These are phyloP conservation scores for Stenoptilia bipunctidactyla DNA, from an alignment of 2,888 invertebrate genomes.

Conservation along the genomic window DNA sequence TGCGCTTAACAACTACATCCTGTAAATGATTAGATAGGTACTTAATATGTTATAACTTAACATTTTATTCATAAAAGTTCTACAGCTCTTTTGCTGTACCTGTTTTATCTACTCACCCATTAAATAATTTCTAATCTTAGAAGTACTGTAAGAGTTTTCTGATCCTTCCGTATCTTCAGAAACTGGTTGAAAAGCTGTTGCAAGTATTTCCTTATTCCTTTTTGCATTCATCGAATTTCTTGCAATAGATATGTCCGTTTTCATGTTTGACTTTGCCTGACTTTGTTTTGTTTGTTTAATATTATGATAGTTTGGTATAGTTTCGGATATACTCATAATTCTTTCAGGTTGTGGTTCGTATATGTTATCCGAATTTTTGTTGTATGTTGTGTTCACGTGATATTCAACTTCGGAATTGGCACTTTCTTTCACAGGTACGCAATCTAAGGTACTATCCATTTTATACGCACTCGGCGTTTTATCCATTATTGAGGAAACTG, in stretches of 20 bases:
- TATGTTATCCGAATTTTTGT: conserved; percentile 7
- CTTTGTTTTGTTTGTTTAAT: background rate
- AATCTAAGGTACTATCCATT: conserved; percentile 28
- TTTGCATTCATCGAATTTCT: conserved; percentile 20
- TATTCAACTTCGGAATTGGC: conserved; percentile 7
- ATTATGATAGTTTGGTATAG: background rate
- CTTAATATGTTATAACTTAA: too few species aligned
- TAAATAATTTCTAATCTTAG: conserved; percentile 52
- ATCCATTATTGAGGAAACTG: conserved; percentile 27
- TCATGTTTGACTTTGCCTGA: background rate
- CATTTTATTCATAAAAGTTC: too few species aligned
- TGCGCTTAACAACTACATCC: too few species aligned
- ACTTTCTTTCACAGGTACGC: conserved; percentile 26
- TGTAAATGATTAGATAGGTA: too few species aligned
- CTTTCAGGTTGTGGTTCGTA: background rate
- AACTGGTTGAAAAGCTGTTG: conserved; percentile 27
- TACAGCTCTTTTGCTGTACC: too few species aligned
- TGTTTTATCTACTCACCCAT: conserved; percentile 41
- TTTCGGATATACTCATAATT: background rate
- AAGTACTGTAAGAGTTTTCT: conserved; percentile 51
- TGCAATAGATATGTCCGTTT: background rate
- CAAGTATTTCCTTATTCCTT: conserved; percentile 33
- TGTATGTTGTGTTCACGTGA: conserved; percentile 8
- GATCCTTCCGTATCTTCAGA: conserved; percentile 41
- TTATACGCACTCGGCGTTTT: conserved; percentile 33